Base-by-base conservation (phyloP, 2,888 invertebrate genomes). In the Petrophora chlorosata region DNA sequence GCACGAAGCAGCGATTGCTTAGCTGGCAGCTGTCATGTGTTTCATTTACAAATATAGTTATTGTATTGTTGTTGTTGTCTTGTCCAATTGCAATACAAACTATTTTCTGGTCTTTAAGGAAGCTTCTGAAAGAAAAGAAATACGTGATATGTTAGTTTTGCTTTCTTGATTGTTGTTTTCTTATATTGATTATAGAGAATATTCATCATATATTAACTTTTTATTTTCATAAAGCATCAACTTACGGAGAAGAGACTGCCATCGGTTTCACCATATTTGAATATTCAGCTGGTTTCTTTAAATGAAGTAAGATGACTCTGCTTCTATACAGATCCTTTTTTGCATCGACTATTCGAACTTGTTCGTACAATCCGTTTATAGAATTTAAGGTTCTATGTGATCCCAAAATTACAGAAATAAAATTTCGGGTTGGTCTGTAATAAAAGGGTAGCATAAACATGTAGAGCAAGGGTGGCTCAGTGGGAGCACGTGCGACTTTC, bases 261-360 rank as follows among this genome's bases (percentile, higher is more conserved):
- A 94, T 91, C 5, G 95, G 94, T 70, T 93, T 91, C 1, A 95
- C 93, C 65, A 93, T 91, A 72, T 92, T 91, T 0, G 93, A 92
- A 59, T 93, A 92, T 16, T 85, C 80, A 1, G 93, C 91, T 0
- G 92, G 87, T 34, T 82, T 63, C 52, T 92, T 92, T 48, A 96
- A 78, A 69, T 93, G 94, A 35, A 96, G 77, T 14, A 97, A 72
- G 2, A 91, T 71, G 0, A 93, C 91, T 72, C 94, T 92, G 9
- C 92, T 92, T 16, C 85, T 82, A 19, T 91, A 87, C 8, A 95
- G 76, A 2, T 76, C 73, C 57, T 91, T 91, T 3, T 92, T 89
- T 17, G 91, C 91, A 55, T 93, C 91, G 2, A 96, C 90, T 43
- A 88, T 81, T 17, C 91, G 84, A n/a, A 92, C 89, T 85, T 95